These are phyloP conservation scores for Ceratothoa steindachneri DNA, from an alignment of 2,888 invertebrate species.

Conservation along the genomic window DNA sequence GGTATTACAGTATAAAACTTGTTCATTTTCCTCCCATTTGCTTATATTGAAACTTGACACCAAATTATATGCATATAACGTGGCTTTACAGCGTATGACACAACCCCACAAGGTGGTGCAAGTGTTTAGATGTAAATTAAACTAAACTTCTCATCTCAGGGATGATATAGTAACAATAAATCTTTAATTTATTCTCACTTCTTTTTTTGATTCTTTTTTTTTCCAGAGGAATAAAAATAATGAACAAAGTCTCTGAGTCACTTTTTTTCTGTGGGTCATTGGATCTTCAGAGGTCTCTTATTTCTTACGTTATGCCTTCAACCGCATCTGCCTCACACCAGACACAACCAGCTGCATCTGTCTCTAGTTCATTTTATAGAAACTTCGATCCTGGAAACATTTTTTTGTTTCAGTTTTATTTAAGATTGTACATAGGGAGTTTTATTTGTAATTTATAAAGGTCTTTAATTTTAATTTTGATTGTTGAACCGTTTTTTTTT, in stretches of 20 bases:
- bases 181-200: background rate
- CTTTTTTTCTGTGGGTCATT: background rate
- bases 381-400: background rate
- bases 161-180: conserved; percentile 2
- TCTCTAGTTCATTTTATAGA: background rate
- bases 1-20: background rate
- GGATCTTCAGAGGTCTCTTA: background rate
- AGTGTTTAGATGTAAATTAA: background rate
- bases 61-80: background rate
- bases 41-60: background rate
- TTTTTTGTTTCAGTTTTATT: background rate
- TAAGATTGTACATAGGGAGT: conserved; percentile 7
- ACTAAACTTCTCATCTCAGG: conserved; percentile 8
- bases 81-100: background rate
- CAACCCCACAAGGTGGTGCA: background rate
- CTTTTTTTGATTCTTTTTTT: too few species aligned
- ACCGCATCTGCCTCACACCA: background rate
- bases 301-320: background rate
- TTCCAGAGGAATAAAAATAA: too few species aligned
- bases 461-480: background rate
- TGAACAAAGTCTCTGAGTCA: background rate
- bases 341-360: background rate
- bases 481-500: background rate
- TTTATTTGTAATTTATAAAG: conserved; percentile 3
- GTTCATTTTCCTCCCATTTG: too few species aligned